These are phyloP conservation scores for Delphinus delphis DNA, from an alignment of 2,113 vertebrate genomes.

Conservation along the genomic window DNA sequence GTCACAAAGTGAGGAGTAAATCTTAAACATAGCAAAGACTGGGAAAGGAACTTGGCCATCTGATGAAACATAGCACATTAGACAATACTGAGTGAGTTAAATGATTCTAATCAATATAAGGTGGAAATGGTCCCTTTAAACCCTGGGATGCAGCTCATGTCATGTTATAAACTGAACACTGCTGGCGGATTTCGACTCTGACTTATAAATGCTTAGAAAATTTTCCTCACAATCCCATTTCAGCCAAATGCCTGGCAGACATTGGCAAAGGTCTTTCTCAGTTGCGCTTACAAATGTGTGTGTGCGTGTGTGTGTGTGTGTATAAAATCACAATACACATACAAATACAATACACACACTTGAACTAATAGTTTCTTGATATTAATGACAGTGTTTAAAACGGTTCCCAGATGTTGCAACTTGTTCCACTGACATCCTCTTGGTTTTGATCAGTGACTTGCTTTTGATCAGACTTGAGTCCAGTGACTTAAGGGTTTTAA, in stretches of 20 bases:
- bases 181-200: conserved; percentile 8
- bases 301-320: neutral
- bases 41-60: neutral
- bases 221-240: conserved; percentile 16
- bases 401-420: neutral
- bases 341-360: neutral
- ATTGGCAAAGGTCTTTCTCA: neutral
- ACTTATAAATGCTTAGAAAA: neutral
- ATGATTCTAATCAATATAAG: neutral
- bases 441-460: neutral
- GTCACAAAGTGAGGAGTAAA: neutral
- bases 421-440: neutral
- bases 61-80: neutral
- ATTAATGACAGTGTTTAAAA: neutral
- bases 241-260: conserved; percentile 7
- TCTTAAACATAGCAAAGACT: neutral
- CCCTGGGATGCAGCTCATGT: neutral
- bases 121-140: neutral
- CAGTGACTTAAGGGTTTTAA: neutral
- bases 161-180: neutral
- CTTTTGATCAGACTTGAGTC: neutral
- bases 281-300: neutral
- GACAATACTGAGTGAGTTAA: neutral
- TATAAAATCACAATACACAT: neutral
- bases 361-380: neutral